Percentiles rank a stretch among this genome's conserved stretches.
phyloP scores from a whole-genome alignment of 2,797 vertebrate genomes.

The Coregonus ussuriensis region DNA sequence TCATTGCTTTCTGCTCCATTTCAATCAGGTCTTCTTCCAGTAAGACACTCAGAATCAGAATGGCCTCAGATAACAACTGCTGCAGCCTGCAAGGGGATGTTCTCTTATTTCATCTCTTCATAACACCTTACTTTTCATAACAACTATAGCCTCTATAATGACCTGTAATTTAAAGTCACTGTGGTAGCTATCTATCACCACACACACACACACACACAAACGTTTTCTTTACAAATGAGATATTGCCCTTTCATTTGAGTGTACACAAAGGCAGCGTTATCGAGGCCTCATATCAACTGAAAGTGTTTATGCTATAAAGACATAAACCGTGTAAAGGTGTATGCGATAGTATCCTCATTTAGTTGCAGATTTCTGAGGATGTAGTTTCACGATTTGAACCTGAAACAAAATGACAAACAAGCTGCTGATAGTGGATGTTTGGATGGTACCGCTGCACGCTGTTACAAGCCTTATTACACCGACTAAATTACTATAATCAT shows the following conservation, averaged over 20 bases:
- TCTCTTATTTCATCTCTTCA: not conserved
- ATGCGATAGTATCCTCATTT: constrained; percentile 14
- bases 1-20: not conserved
- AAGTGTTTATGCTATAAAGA: constrained; percentile 5
- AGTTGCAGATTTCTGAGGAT: not conserved
- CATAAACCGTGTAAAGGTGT: constrained; percentile 31
- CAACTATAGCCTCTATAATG: not conserved
- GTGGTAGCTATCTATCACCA: not conserved
- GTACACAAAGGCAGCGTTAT: not conserved
- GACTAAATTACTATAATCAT: constrained; percentile 63
- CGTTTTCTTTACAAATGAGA: constrained; percentile 14
- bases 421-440: not conserved
- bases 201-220: not conserved
- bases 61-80: constrained; percentile 3
- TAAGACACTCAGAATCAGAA: not conserved
- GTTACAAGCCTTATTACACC: constrained; percentile 48
- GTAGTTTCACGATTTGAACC: not conserved
- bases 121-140: not conserved
- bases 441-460: constrained; percentile 19
- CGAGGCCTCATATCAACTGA: not conserved
- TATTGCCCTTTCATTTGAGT: not conserved
- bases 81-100: constrained; percentile 3
- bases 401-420: constrained; percentile 20
- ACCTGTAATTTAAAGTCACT: not conserved
- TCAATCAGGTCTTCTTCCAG: constrained; percentile 1